phyloP scores from a whole-genome alignment of 2,797 vertebrate genomes.

The Propithecus deckenii region DNA sequence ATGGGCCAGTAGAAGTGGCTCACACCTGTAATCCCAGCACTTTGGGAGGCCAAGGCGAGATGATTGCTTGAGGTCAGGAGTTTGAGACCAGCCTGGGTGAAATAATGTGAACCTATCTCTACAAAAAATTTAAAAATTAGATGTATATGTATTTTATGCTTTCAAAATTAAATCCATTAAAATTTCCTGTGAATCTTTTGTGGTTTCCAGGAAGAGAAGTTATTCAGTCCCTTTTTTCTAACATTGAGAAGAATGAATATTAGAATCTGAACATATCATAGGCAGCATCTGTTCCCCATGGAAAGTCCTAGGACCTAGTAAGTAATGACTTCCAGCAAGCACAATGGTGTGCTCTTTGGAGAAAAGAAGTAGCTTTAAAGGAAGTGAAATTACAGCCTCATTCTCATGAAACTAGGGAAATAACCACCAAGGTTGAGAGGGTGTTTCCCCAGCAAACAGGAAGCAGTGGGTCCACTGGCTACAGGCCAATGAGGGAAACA shows the following conservation, averaged over 20 bases:
- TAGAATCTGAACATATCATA: not conserved
- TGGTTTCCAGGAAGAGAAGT: not conserved
- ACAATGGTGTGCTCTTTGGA: not conserved
- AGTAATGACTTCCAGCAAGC: not conserved
- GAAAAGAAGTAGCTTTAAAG: not conserved
- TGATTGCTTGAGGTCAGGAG: not conserved
- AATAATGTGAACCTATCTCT: not conserved
- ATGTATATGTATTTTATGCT: not conserved
- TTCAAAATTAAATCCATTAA: not conserved
- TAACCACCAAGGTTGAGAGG: not conserved
- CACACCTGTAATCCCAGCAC: not conserved
- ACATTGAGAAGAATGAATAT: not conserved
- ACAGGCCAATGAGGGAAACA: not conserved
- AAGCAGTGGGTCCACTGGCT: not conserved
- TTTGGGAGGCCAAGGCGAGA: not conserved
- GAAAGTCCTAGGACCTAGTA: not conserved
- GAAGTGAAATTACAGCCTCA: not conserved
- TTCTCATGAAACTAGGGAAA: not conserved
- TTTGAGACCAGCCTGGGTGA: not conserved
- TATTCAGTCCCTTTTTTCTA: not conserved
- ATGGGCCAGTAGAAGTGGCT: not conserved
- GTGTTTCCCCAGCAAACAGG: not conserved
- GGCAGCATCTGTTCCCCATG: too few species aligned
- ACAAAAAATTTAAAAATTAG: not conserved
- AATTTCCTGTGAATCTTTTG: not conserved